Base-by-base conservation (phyloP, 2,797 vertebrate genomes). In the Pantherophis vulpinus region DNA sequence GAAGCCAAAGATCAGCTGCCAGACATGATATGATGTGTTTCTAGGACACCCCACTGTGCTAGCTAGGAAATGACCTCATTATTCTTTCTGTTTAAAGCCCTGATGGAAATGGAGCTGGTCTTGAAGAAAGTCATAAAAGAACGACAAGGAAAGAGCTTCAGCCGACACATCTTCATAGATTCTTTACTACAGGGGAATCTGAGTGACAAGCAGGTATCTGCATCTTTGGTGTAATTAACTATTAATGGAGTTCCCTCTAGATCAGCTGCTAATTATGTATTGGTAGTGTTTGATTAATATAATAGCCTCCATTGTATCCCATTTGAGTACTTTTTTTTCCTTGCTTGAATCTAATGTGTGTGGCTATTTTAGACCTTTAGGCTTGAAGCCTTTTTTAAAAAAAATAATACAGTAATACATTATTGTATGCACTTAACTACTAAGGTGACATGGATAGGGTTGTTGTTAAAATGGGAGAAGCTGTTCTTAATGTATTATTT, bases 191-290 rank as follows among this genome's bases (percentile, higher is more conserved):
- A 99, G 96, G 98, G 98, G 88, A 98, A 96, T 95, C 98, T 99
- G 94, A 98, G 97, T 87, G 99, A 99, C 92, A 98, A 98, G 95
- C 99, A 99, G 99, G 99, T 99, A 95, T 97, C 83, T 95, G 60
- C 59, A 91, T 58, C 94, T 96, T 58, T 91, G 83, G 1, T 16
- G 27, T 94, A 90, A 42, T 95, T 32, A 91, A 86, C 83, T 32
- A 37, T 13, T 86, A 92, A 89, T 54, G n/a, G 83, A 91, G 18
- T 12, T 94, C 94, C 32, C 87, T 29, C 29, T 93, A 91, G 88
- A 93, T 88, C 86, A n/a, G 9, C 59, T 96, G 12, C 47, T 95
- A 59, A 90, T 94, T 95, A 42, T 74, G 6, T 42, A 89, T 63
- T 92, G 91, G 56, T 60, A 58, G 56, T 83, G 70, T 95, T 95